Conservation (phyloP, 1,140 invertebrate genomes). For the Conus ventricosus region DNA sequence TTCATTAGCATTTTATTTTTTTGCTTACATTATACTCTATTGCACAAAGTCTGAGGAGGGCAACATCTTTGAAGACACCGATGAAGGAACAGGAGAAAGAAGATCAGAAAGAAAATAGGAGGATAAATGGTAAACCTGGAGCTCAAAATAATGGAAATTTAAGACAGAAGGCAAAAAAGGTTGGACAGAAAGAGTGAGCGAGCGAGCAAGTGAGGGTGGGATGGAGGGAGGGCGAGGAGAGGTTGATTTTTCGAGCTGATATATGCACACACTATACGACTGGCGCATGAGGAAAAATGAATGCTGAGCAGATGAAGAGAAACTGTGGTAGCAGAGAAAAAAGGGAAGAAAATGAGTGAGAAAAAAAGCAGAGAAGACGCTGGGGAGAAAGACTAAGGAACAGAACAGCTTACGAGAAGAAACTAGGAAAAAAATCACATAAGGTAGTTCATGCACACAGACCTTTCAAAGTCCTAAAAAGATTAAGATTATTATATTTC, state of each 20-base stretch:
- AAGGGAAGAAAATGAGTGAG: neutral
- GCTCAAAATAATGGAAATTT: too few species aligned
- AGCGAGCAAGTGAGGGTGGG: neutral
- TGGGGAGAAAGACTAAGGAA: neutral
- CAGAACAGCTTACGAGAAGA: too few species aligned
- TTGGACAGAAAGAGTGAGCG: neutral
- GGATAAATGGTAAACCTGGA: too few species aligned
- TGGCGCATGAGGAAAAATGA: neutral
- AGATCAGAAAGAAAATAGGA: too few species aligned
- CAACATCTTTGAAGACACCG: too few species aligned
- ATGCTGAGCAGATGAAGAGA: neutral
- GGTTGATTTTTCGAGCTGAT: neutral
- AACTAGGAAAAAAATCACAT: neutral
- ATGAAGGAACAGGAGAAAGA: too few species aligned
- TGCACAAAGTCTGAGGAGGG: too few species aligned
- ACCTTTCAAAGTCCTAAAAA: neutral
- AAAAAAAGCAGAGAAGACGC: slow-evolving; percentile 25
- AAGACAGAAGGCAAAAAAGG: too few species aligned
- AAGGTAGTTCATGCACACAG: too few species aligned
- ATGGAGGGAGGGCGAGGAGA: neutral
- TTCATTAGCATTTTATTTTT: too few species aligned
- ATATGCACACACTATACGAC: too few species aligned
- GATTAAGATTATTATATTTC: neutral
- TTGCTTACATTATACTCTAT: too few species aligned
- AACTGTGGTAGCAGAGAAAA: neutral